phyloP scores from a whole-genome alignment of 2,888 invertebrate genomes.

The Podabrus alpinus region DNA sequence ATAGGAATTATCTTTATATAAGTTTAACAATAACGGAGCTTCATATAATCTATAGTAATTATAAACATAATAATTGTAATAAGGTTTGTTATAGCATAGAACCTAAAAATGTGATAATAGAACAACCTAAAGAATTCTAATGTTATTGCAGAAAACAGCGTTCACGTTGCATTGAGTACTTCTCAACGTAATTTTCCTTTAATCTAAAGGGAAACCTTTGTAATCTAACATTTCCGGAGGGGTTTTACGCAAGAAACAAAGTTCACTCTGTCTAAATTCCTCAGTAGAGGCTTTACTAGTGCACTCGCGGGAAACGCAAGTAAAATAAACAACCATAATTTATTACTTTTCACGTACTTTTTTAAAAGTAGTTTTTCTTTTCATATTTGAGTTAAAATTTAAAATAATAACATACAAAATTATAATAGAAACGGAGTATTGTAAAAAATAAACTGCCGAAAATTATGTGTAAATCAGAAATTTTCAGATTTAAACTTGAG shows the following conservation, averaged over 20 bases:
- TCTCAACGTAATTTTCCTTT: constrained; percentile 20
- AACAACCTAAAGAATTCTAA: neutral
- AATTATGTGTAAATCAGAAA: neutral
- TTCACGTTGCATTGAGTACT: neutral
- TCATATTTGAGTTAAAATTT: constrained; percentile 1
- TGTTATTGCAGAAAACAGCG: neutral
- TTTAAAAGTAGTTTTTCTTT: constrained; percentile 11
- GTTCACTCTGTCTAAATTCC: constrained; percentile 19
- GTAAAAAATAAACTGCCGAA: too few relatives aligned
- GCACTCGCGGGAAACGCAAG: constrained; percentile 16
- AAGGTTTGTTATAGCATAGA: neutral
- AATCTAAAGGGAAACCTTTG: constrained; percentile 26
- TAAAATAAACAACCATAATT: constrained; percentile 30
- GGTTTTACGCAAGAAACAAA: constrained; percentile 21
- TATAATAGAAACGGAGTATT: neutral
- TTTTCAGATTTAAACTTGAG: neutral
- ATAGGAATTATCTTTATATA: too few relatives aligned
- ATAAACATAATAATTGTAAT: neutral
- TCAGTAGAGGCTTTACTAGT: constrained; percentile 15
- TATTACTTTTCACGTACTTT: constrained; percentile 24
- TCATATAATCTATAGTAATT: neutral
- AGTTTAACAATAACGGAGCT: too few relatives aligned
- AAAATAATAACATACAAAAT: neutral
- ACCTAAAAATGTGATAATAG: neutral
- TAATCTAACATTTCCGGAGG: constrained; percentile 22